These are phyloP conservation scores for Eulimnadia texana DNA, from an alignment of 1,140 invertebrate species.

Conservation along the genomic window DNA sequence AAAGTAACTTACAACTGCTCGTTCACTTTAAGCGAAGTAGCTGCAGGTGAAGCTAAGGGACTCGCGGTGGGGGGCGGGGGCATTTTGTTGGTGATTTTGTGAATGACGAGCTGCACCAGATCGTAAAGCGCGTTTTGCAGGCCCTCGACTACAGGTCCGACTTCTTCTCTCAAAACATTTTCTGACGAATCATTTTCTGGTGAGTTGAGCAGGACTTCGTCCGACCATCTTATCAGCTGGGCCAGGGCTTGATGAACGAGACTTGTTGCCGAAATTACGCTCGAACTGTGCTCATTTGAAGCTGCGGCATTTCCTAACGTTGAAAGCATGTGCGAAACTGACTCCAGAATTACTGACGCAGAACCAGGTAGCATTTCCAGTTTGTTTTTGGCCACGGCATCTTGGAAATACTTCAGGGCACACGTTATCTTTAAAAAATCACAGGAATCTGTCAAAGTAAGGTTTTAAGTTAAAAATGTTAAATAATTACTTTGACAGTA, in stretches of 20 bases:
- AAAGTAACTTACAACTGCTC: not conserved
- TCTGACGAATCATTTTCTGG: constrained; percentile 47
- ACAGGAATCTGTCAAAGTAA: not conserved
- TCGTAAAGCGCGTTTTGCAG: constrained; percentile 22
- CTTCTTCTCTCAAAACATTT: constrained; percentile 54
- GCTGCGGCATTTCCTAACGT: constrained; percentile 18
- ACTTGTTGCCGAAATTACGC: constrained; percentile 58
- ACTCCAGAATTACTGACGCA: constrained; percentile 80
- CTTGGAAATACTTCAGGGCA: constrained; percentile 69
- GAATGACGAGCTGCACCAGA: constrained; percentile 1
- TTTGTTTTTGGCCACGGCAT: constrained; percentile 80
- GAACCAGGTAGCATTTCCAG: constrained; percentile 82
- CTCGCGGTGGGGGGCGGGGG: constrained; percentile 6
- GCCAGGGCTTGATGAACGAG: constrained; percentile 74
- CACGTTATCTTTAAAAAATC: constrained; percentile 47
- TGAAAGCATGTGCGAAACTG: constrained; percentile 72
- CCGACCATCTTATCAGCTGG: constrained; percentile 72
- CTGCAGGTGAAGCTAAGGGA: not conserved
- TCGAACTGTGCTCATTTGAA: constrained; percentile 33
- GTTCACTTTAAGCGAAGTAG: not conserved
- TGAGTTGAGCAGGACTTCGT: constrained; percentile 64
- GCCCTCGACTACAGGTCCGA: constrained; percentile 39
- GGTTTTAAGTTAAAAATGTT: constrained; percentile 6
- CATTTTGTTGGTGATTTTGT: constrained; percentile 1
- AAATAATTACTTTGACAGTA: constrained; percentile 2